Conservation (phyloP, 1,140 invertebrate genomes). For the Physella acuta region DNA sequence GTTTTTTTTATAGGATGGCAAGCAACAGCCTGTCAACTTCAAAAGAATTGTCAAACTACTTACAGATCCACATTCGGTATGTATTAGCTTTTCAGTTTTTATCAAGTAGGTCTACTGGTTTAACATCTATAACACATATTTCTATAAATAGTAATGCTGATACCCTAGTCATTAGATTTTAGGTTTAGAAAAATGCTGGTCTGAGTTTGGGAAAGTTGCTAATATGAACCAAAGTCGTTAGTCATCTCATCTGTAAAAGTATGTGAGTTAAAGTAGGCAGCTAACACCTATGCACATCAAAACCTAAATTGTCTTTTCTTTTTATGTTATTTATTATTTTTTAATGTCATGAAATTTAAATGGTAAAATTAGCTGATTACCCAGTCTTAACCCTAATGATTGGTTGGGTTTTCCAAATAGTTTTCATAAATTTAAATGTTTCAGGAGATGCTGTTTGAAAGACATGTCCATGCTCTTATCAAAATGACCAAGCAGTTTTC, state of each 20-base stretch:
- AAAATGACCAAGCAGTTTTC: conserved; percentile 53
- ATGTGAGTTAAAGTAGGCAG: background rate
- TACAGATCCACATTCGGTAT: conserved; percentile 59
- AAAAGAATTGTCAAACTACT: conserved; percentile 58
- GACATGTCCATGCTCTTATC: conserved; percentile 56
- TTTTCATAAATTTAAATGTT: conserved; percentile 34
- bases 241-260: background rate
- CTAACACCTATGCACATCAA: background rate
- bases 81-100: conserved; percentile 30
- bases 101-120: no score
- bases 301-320: background rate
- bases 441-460: conserved; percentile 55
- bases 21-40: conserved; percentile 52
- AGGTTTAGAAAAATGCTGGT: no score
- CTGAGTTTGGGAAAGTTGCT: no score
- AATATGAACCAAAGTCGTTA: no score
- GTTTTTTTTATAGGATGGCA: conserved; percentile 42
- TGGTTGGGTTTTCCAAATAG: background rate
- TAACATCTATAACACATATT: no score
- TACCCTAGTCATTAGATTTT: no score
- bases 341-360: conserved; percentile 1
- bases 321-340: background rate
- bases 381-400: background rate
- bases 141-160: no score
- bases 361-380: background rate